Base-by-base conservation (phyloP, 2,797 vertebrate species). In the Coluber constrictor region DNA sequence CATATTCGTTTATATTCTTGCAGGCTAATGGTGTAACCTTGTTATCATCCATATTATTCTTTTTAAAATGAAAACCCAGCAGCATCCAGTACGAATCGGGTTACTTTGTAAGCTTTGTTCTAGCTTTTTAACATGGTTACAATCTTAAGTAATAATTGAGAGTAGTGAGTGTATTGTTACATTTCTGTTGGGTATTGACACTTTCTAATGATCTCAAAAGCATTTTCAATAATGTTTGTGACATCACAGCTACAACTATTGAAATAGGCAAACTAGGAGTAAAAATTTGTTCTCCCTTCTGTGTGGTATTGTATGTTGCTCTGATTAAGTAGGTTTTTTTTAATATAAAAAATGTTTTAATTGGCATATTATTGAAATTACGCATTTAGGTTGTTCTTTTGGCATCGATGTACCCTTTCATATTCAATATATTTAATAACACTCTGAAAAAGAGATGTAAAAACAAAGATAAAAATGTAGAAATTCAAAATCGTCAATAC, bases 361-460 rank as follows among this genome's bases (percentile, higher is more conserved):
- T 15, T 92, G 92, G 87, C 79, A n/a, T 29, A 92, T 60, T 88
- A 93, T 70, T 55, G 94, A 93, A 79, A 94, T 95, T 89, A 88
- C 5, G 3, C 16, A 86, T 57, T 87, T 86, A 51, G 79, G 47
- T 55, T 47, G 51, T n/a, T 56, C 16, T 83, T 60, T 90, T 66
- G 70, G 51, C 70, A 93, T 32, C 92, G 87, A 88, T 94, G 86
- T 18, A 37, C 70, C 56, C 10, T 51, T 29, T 93, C 3, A 89
- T 93, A 92, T 94, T 94, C 92, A 93, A 54, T 8, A 32, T 93
- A 43, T 94, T 95, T 90, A 96, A 93, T 61, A 37, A 27, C 94
- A 60, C 32, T 74, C 94, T 94, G 90, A 94, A 93, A 92, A 90
- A 93, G 47, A n/a, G 4, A 54, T 8, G 16, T 91, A 83, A 23